Conservation (phyloP, 2,113 vertebrate genomes). For the Dipodomys merriami region DNA sequence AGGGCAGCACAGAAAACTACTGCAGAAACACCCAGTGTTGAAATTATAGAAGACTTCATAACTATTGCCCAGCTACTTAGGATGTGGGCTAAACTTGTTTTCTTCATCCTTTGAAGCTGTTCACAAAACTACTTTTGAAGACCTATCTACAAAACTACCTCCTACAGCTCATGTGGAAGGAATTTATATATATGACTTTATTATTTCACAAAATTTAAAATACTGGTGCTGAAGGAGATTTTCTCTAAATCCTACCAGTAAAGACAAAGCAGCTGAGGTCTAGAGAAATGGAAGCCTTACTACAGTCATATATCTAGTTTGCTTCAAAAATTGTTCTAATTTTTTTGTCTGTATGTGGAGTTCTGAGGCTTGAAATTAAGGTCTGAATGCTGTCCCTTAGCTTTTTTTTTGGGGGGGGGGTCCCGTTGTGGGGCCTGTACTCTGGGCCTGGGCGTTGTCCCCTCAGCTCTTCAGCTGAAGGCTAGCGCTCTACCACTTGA, state of each 20-base stretch:
- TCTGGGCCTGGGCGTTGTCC: too few species aligned
- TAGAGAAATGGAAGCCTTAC: background rate
- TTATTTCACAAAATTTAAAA: conserved; percentile 33
- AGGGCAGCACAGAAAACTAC: conserved; percentile 2
- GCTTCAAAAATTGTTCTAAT: background rate
- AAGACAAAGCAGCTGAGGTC: background rate
- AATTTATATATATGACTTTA: background rate
- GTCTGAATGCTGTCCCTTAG: too few species aligned
- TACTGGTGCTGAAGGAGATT: background rate
- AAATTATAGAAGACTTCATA: background rate
- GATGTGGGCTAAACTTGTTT: background rate
- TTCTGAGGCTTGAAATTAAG: too few species aligned
- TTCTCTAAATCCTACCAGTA: background rate
- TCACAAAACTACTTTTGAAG: background rate
- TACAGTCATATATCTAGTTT: background rate
- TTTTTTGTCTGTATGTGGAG: too few species aligned
- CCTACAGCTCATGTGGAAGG: background rate
- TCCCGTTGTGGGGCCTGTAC: too few species aligned
- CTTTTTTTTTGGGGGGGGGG: too few species aligned
- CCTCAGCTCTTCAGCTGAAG: too few species aligned
- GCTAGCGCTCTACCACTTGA: too few species aligned
- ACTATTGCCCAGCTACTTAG: background rate
- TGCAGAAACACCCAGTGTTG: conserved; percentile 4
- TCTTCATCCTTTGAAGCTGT: conserved; percentile 29
- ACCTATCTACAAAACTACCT: too few species aligned